Evolutionary conservation across 2,797 vertebrate genomes (phyloP).

Genomic region (Psittacula derbiana): DNA sequence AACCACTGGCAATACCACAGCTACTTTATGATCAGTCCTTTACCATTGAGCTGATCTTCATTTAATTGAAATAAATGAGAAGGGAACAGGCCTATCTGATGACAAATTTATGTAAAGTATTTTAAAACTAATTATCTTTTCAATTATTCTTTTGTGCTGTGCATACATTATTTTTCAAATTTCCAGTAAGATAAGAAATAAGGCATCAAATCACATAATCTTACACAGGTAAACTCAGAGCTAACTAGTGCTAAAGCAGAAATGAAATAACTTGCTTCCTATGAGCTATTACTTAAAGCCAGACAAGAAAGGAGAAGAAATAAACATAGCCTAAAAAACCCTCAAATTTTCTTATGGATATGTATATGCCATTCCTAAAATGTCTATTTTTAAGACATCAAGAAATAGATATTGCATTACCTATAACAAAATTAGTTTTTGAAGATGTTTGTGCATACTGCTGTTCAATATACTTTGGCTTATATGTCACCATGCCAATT

Average conservation of each 20-base stretch:
- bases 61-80: background rate
- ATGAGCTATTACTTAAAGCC: background rate
- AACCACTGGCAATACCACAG: background rate
- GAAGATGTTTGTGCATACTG: slow-evolving; percentile 92
- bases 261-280: background rate
- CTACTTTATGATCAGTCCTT: background rate
- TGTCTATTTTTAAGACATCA: background rate
- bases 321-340: background rate
- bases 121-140: background rate
- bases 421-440: slow-evolving; percentile 93
- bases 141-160: background rate
- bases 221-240: background rate
- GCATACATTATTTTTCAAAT: background rate
- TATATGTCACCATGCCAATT: slow-evolving; percentile 96
- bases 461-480: slow-evolving; percentile 95
- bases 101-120: background rate
- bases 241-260: background rate
- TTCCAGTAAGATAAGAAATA: background rate
- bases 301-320: background rate
- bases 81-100: background rate
- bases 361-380: background rate
- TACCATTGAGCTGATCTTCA: background rate
- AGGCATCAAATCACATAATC: background rate
- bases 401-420: slow-evolving; percentile 72
- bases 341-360: background rate